Evolutionary conservation across 2,888 invertebrate genomes (phyloP), one percentile per base, ranked within the genome.

Genomic region (Drosophila emarginata): DNA sequence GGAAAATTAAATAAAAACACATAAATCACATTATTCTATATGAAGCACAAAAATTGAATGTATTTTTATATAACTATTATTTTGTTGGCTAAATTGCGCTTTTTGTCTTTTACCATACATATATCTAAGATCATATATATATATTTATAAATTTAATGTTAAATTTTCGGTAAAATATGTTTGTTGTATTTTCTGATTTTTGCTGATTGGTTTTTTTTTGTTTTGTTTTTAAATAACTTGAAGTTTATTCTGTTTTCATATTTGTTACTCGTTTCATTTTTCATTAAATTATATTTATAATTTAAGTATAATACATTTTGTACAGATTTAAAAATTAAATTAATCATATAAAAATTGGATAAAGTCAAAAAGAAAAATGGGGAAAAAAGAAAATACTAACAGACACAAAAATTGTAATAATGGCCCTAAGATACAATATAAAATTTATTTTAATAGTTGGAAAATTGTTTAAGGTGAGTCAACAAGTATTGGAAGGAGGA

Each of bases 261-360:
- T 18, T 37, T 32, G 23, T 36, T 36, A 5, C 39, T 51, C 21
- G 36, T 68, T 69, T n/a, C 14, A 7, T 61, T 64, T 63, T 56
- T 67, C 15, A 56, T 86, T 80, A 88, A 79, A 79, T 76, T 79
- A 88, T 81, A 67, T 66, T 86, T 86, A 86, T 77, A 80, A 83
- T 86, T 80, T 84, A 84, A 87, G 79, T 91, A 90, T 91, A 91
- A 91, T 91, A 91, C 91, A 91, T 87, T 91, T 91, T 91, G 91
- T 91, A 91, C 91, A 91, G 87, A 88, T 81, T 87, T 91, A 82
- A 86, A 86, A 83, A 86, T 88, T 80, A 84, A 82, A 64, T 70
- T 81, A 87, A 74, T 77, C 70, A 61, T 67, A 39, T 26, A 71
- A 70, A 45, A 45, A 45, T 45, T 45, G 11, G 18, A 12, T 76